Conservation (phyloP, 2,797 vertebrate species). For the Oophaga sylvatica region DNA sequence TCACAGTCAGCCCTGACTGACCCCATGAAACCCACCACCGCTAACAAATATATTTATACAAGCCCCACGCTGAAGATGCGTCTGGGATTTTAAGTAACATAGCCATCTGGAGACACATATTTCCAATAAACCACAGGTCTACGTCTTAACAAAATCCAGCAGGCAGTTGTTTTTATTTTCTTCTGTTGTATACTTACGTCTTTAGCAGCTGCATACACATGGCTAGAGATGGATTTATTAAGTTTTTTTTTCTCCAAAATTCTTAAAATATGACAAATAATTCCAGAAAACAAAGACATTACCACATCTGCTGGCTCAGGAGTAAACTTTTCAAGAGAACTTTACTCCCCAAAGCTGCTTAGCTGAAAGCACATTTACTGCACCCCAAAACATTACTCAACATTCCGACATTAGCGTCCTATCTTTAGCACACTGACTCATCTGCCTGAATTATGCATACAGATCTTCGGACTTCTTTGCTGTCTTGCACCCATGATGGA, state of each 20-base stretch:
- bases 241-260: neutral
- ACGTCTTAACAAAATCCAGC: constrained; percentile 32
- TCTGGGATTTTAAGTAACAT: constrained; percentile 29
- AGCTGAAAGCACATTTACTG: constrained; percentile 9
- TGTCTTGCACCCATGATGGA: neutral
- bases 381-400: constrained; percentile 22
- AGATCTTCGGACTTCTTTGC: neutral
- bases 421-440: neutral
- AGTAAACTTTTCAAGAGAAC: neutral
- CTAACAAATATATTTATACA: constrained; percentile 32
- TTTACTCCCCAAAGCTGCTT: neutral
- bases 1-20: neutral
- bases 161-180: neutral
- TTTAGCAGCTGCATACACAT: constrained; percentile 9
- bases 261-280: neutral
- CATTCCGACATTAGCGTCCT: neutral
- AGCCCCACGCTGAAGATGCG: constrained; percentile 16
- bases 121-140: constrained; percentile 34
- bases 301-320: neutral
- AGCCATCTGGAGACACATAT: constrained; percentile 43
- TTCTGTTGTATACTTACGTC: neutral
- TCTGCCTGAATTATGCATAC: constrained; percentile 12
- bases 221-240: neutral
- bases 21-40: constrained; percentile 17
- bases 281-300: neutral